Conservation (phyloP, 2,113 vertebrate species). For the Hyaena hyaena region DNA sequence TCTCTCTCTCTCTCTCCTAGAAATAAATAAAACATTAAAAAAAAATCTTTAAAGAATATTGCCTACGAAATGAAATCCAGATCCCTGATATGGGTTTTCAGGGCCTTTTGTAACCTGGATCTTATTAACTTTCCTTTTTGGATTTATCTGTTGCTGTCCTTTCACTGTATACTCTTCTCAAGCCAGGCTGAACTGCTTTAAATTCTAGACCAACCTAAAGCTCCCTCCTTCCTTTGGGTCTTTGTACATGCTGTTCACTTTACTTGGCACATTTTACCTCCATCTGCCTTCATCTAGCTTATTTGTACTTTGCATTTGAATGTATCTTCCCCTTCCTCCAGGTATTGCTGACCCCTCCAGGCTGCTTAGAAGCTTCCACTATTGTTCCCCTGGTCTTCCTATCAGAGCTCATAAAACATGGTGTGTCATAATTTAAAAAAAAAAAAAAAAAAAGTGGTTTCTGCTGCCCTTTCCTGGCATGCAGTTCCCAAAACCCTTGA, state of each 20-base stretch:
- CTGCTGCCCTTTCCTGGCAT: neutral
- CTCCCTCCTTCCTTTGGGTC: neutral
- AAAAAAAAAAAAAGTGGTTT: neutral
- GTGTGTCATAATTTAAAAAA: neutral
- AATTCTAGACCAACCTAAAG: neutral
- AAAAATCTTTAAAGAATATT: neutral
- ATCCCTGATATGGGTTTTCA: neutral
- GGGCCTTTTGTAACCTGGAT: neutral
- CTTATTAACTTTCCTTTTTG: neutral
- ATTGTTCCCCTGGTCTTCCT: neutral
- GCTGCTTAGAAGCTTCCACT: neutral
- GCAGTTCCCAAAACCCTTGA: neutral
- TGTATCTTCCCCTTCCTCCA: neutral
- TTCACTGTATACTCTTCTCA: neutral
- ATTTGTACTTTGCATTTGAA: neutral
- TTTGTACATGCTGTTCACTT: neutral
- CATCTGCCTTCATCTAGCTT: neutral
- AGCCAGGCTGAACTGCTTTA: neutral
- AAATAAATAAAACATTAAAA: too few species aligned
- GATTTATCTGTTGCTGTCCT: neutral
- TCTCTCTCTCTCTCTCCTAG: too few species aligned
- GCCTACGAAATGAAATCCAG: neutral
- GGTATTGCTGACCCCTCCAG: neutral
- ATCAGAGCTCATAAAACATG: neutral
- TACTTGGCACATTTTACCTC: neutral